These are phyloP conservation scores for Rhynchotus rufescens DNA, from an alignment of 2,797 vertebrate species.

Conservation along the genomic window DNA sequence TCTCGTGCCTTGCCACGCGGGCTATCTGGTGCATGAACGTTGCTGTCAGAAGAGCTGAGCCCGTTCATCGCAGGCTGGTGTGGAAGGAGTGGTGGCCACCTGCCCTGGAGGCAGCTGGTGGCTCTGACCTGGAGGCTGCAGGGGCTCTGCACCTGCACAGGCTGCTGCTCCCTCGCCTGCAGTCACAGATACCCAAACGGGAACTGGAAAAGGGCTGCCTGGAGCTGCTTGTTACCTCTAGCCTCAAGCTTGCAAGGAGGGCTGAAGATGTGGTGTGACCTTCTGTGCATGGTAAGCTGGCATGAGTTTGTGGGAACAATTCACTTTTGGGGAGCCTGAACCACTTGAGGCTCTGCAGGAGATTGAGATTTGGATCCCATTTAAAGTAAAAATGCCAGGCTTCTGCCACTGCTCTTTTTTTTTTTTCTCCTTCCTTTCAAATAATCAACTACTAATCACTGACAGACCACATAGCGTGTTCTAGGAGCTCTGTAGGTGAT, in stretches of 20 bases:
- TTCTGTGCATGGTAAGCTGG: background rate
- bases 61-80: background rate
- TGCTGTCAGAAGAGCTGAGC: background rate
- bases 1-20: background rate
- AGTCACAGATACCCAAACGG: background rate
- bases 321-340: slow-evolving; percentile 14
- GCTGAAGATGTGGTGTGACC: background rate
- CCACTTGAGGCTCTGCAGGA: background rate
- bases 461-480: background rate
- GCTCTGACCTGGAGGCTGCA: background rate
- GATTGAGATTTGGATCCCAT: too few relatives aligned
- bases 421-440: background rate
- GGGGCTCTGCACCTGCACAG: background rate
- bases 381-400: background rate
- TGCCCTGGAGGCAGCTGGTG: background rate
- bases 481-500: background rate
- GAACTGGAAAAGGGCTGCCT: background rate
- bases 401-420: background rate
- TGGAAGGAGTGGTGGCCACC: background rate
- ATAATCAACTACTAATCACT: background rate
- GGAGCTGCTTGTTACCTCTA: slow-evolving; percentile 13
- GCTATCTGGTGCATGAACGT: background rate
- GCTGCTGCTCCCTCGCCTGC: background rate
- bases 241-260: background rate
- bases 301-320: background rate